phyloP scores from a whole-genome alignment of 2,888 invertebrate species.

The Apomyelois bistriatella region DNA sequence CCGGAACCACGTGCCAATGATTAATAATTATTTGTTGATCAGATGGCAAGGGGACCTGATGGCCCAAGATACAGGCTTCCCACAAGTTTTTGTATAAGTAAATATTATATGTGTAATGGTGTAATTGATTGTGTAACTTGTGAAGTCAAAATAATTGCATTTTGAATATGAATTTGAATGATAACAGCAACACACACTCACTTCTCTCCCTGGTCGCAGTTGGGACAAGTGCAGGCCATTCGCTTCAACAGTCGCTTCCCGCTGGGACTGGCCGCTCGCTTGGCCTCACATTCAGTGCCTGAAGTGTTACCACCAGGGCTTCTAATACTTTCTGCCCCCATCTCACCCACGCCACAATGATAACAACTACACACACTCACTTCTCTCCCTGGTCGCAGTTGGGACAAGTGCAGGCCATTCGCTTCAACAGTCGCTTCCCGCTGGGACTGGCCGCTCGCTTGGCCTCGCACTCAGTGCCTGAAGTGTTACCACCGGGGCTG shows the following conservation, averaged over 20 bases:
- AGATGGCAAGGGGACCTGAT: no score
- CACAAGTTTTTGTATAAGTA: no score
- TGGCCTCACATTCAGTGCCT: slow-evolving; percentile 60
- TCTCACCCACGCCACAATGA: slow-evolving; percentile 82
- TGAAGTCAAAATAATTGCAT: no score
- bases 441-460: slow-evolving; percentile 49
- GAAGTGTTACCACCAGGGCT: slow-evolving; percentile 26
- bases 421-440: slow-evolving; percentile 81
- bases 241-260: slow-evolving; percentile 84
- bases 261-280: slow-evolving; percentile 46
- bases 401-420: slow-evolving; percentile 98
- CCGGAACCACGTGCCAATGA: no score
- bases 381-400: slow-evolving; percentile 95
- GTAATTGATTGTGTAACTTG: no score
- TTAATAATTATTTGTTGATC: no score
- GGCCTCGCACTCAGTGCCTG: slow-evolving; percentile 58
- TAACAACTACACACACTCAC: no score
- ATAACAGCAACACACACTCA: no score
- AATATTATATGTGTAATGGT: no score
- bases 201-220: slow-evolving; percentile 94
- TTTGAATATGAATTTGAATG: no score
- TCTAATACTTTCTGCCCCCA: slow-evolving; percentile 35
- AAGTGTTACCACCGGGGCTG: slow-evolving; percentile 25
- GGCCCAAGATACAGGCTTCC: no score
- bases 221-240: slow-evolving; percentile 98